Conservation (phyloP, 2,888 invertebrate genomes). For the Galerucella pusilla region DNA sequence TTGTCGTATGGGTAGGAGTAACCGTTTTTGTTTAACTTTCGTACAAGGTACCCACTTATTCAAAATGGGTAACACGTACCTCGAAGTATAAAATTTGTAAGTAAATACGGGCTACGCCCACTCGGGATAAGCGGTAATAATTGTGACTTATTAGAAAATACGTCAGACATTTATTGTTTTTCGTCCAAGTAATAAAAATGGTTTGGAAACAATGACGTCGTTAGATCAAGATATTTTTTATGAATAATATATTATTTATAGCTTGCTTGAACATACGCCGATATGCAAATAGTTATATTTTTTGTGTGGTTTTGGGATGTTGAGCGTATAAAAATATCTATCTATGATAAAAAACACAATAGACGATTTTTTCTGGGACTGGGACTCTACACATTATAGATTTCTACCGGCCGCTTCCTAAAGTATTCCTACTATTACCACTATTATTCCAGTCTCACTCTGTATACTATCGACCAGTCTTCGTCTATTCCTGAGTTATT, state of each 20-base stretch:
- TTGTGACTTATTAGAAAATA: constrained; percentile 22
- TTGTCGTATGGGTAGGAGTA: constrained; percentile 15
- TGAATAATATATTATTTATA: constrained; percentile 3
- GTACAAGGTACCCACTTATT: constrained; percentile 26
- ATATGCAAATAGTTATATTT: background rate
- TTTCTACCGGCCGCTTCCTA: too few species aligned
- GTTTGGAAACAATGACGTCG: constrained; percentile 4
- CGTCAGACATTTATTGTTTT: constrained; percentile 7
- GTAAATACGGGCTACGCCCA: constrained; percentile 22
- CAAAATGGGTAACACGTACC: constrained; percentile 21
- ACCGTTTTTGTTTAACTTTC: constrained; percentile 31
- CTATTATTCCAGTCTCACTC: too few species aligned
- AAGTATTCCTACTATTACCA: too few species aligned
- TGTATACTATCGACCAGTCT: too few species aligned
- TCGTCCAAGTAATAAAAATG: background rate
- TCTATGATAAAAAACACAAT: too few species aligned
- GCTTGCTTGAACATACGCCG: background rate
- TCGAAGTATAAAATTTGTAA: constrained; percentile 29
- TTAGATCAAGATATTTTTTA: background rate
- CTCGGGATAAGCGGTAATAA: constrained; percentile 19
- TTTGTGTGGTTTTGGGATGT: background rate
- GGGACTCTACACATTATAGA: too few species aligned
- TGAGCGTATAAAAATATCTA: too few species aligned
- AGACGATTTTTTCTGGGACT: too few species aligned
- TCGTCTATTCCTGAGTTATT: too few species aligned